Base-by-base conservation (phyloP, 2,888 invertebrate species). In the Synanthedon andrenaeformis region DNA sequence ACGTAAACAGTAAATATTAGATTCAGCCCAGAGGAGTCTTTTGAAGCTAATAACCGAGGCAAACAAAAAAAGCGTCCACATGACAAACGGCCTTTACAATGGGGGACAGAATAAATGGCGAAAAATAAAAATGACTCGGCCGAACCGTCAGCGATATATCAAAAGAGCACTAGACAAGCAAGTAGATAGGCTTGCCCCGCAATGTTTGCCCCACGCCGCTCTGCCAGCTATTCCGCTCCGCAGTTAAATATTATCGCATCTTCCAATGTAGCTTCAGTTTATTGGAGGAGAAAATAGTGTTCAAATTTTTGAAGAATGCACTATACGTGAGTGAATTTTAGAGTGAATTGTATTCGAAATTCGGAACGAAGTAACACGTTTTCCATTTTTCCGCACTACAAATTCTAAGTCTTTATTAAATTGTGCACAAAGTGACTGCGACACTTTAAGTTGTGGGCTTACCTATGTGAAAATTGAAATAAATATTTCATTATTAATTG, bases 131-230 rank as follows among this genome's bases (percentile, higher is more conserved):
- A 17, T 42, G 53, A 42, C 49, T 49, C 23, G 17, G 49, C 52
- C 53, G 49, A 52, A 56, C 54, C 54, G 41, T 42, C 45, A 49
- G 50, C 56, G 51, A 56, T 56, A 56, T 54, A 56, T 56, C 54
- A 56, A 53, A 54, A 52, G 54, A 50, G 49, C 56, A 51, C 56
- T 49, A 28, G 52, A 41, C 51, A 49, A 12, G 49, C 45, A 13
- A 45, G 45, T n/a, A 52, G 52, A 52, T 52, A 55, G 49, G 49
- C 48, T 8, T 11, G 50, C 41, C 52, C 52, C 23, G 53, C 42
- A 4, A 42, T 42, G 53, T 51, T 51, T 45, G 14, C 8, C 17
- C 14, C 8, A 28, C 53, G 53, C 35, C 35, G 42, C 51, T 53
- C 51, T 49, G 45, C 53, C 55, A 52, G 49, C 53, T 49, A 55